Base-by-base conservation (phyloP, 2,888 invertebrate genomes). In the Asteroscopus sphinx region DNA sequence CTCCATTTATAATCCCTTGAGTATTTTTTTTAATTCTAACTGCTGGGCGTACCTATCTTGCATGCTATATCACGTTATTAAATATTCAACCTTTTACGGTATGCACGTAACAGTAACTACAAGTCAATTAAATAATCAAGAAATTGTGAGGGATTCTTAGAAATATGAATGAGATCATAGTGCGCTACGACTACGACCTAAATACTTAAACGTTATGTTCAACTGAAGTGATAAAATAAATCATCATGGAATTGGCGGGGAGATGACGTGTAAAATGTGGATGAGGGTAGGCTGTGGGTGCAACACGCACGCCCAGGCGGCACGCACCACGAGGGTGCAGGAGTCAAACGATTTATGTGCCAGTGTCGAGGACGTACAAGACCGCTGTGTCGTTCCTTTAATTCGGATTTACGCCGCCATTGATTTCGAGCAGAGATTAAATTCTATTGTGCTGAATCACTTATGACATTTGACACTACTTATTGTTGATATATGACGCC, bases 291-390 rank as follows among this genome's bases (percentile, higher is more conserved):
- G 52, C 63, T 56, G 40, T 65, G 60, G 62, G 56, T 56, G 26
- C 17, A 63, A 60, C 72, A 66, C 70, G 72, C 60, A 59, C 49
- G 56, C 47, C 58, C 48, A 21, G 40, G 49, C 48, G 55, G 65
- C 68, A 71, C 72, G 76, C 73, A 53, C 49, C 47, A 65, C 64
- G 62, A 73, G 81, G 79, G 83, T 81, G 73, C 77, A 80, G 73
- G 85, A 87, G 87, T 89, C 86, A 88, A 85, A 86, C 84, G 87
- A 90, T 90, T 90, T 88, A 90, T 86, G 85, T 80, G 76, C 82
- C 81, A 83, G 77, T 76, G 82, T 79, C 68, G 68, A 66, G 66
- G 69, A 69, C 64, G 56, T 71, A 59, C 54, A 49, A 51, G n/a
- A 39, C 55, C 67, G 56, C 46, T 85, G 82, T 85, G 85, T 84